Conservation (phyloP, 2,888 invertebrate species). For the Platynereis dumerilii region DNA sequence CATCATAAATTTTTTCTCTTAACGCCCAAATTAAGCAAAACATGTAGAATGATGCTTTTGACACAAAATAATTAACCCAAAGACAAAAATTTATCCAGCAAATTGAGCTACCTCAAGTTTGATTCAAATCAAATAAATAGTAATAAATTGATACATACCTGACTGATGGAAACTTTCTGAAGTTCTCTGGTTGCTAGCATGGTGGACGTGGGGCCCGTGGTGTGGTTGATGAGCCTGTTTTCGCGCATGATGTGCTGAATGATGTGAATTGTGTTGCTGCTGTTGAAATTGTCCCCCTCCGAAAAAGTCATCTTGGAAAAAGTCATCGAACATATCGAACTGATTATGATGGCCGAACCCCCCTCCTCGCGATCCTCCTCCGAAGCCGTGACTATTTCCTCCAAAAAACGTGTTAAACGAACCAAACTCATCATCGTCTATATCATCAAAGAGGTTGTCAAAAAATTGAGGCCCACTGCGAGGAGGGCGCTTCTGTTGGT, state of each 20-base stretch:
- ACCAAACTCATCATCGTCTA: slow-evolving; percentile 46
- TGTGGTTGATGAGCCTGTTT: slow-evolving; percentile 6
- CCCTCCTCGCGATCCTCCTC: slow-evolving; percentile 29
- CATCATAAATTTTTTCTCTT: too few species aligned
- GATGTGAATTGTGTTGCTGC: slow-evolving; percentile 5
- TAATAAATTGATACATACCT: background rate
- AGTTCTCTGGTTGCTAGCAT: background rate
- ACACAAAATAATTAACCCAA: too few species aligned
- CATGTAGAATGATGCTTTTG: too few species aligned
- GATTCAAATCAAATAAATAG: background rate
- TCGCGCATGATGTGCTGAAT: slow-evolving; percentile 1
- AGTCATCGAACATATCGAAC: slow-evolving; percentile 17
- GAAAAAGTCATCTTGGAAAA: slow-evolving; percentile 11
- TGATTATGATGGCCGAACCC: slow-evolving; percentile 18
- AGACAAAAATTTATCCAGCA: too few species aligned
- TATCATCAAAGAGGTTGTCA: slow-evolving; percentile 59
- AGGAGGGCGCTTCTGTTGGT: slow-evolving; percentile 37
- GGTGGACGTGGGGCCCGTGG: background rate
- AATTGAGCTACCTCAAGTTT: background rate
- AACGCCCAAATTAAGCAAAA: too few species aligned
- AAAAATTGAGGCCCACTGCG: slow-evolving; percentile 49
- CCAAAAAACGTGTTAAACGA: slow-evolving; percentile 53
- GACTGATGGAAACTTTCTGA: background rate
- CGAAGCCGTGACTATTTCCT: slow-evolving; percentile 28
- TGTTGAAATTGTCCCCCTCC: slow-evolving; percentile 30